Base-by-base conservation (phyloP, 2,888 invertebrate genomes). In the Volucella bombylans region DNA sequence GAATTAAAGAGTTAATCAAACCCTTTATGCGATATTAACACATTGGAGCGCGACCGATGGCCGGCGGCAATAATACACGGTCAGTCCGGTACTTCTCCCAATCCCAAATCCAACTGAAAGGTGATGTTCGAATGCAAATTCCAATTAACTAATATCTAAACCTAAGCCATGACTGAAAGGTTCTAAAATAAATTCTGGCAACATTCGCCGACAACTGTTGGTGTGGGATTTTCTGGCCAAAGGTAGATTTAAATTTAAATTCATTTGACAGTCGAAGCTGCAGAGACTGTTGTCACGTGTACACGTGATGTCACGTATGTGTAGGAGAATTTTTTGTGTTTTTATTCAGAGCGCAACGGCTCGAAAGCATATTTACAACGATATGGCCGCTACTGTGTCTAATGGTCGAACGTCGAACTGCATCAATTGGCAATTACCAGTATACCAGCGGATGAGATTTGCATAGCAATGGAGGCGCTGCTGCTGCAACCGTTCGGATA, bases 1-100 rank as follows among this genome's bases (percentile, higher is more conserved):
- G 61, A 69, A 86, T 85, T 86, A 86, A 86, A 86, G 86, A 86
- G 77, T 82, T 78, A 82, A 86, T 86, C 82, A 78, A 82, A 78
- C 64, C 61, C 73, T 82, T 81, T 68, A 81, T 82, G 39, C 67
- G 62, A 68, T 76, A 80, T 83, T 80, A 80, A 83, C 80, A 83
- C 80, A 80, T 77, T 77, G 61, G 43, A 47, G 77, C 68, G 68
- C 67, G 47, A 52, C 52, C 76, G 57, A 68, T 68, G 67, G 52
- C 68, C 52, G 54, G 18, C 47, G 4, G 38, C 23, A 9, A n/a
- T 8, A 9, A 54, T 12, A 23, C 6, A 11, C 54, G 23, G 23
- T 23, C 8, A 1, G 14, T 15, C 9, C 49, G 14, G 14, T 6
- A 23, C 8, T 11, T 9, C 9, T 38, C 47, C 47, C 12, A 38